phyloP scores from a whole-genome alignment of 2,797 vertebrate genomes.

The Lutjanus campechanus region DNA sequence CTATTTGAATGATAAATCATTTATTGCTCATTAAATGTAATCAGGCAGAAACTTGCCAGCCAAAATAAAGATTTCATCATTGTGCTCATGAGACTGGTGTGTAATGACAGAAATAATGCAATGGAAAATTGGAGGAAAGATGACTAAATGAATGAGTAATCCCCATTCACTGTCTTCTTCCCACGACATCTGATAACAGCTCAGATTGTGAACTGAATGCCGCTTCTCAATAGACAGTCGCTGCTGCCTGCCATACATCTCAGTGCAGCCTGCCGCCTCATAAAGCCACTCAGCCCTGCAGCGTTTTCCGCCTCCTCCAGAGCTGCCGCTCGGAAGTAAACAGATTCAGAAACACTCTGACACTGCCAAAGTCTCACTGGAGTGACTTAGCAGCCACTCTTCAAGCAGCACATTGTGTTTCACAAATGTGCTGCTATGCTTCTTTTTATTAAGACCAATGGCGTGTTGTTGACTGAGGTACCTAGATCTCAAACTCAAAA shows the following conservation, averaged over 20 bases:
- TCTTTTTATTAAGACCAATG: constrained; percentile 53
- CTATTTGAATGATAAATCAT: constrained; percentile 75
- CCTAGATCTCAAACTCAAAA: constrained; percentile 28
- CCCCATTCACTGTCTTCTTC: constrained; percentile 76
- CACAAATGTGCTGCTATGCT: constrained; percentile 64
- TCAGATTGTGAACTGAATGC: constrained; percentile 69
- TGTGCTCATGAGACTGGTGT: constrained; percentile 76
- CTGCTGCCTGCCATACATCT: constrained; percentile 60
- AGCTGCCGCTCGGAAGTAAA: constrained; percentile 71
- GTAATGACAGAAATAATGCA: constrained; percentile 79
- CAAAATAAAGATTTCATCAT: constrained; percentile 85
- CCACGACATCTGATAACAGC: constrained; percentile 74
- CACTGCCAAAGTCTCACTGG: constrained; percentile 68
- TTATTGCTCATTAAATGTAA: constrained; percentile 82
- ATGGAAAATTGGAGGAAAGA: constrained; percentile 80
- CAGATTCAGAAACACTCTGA: constrained; percentile 65
- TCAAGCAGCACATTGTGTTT: constrained; percentile 64
- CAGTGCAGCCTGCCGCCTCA: constrained; percentile 57
- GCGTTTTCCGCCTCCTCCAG: constrained; percentile 70
- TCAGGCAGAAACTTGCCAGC: constrained; percentile 78
- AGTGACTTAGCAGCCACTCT: constrained; percentile 69
- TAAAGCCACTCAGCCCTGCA: constrained; percentile 72
- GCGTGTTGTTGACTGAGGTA: constrained; percentile 51
- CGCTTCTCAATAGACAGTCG: constrained; percentile 64
- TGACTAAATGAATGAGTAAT: constrained; percentile 81